These are phyloP conservation scores for Spodoptera litura DNA, from an alignment of 1,140 invertebrate species.

Conservation along the genomic window DNA sequence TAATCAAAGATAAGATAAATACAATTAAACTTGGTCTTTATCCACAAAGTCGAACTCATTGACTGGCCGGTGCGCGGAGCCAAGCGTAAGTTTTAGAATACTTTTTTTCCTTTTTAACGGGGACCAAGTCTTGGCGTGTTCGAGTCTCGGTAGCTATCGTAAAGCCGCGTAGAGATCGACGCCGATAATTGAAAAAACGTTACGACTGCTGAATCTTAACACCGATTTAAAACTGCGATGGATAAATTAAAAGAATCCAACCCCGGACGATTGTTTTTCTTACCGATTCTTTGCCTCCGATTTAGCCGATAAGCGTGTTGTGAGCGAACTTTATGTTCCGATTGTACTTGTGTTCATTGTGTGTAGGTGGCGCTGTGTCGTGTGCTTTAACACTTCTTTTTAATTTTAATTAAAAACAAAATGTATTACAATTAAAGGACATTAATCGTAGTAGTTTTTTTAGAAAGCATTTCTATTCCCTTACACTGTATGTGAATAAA, in stretches of 20 bases:
- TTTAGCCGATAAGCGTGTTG: slow-evolving; percentile 65
- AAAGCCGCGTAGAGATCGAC: slow-evolving; percentile 73
- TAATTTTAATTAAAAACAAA: slow-evolving; percentile 70
- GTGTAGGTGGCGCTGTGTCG: slow-evolving; percentile 69
- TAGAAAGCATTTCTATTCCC: neutral
- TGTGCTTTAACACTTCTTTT: slow-evolving; percentile 57
- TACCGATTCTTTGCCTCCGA: slow-evolving; percentile 63
- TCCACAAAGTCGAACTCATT: slow-evolving; percentile 54
- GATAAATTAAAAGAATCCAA: slow-evolving; percentile 82
- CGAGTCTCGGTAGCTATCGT: slow-evolving; percentile 71
- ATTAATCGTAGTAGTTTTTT: slow-evolving; percentile 40
- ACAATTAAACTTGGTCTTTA: slow-evolving; percentile 34
- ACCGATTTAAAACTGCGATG: slow-evolving; percentile 79
- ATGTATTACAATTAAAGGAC: slow-evolving; percentile 49
- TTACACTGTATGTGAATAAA: neutral
- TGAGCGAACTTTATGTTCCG: slow-evolving; percentile 75
- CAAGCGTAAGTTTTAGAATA: slow-evolving; percentile 59
- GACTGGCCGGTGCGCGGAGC: slow-evolving; percentile 49
- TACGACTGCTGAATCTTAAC: slow-evolving; percentile 78
- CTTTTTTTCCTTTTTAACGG: slow-evolving; percentile 57
- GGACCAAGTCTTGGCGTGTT: slow-evolving; percentile 60
- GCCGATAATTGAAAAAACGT: slow-evolving; percentile 79
- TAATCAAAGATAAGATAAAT: neutral
- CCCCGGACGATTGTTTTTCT: slow-evolving; percentile 72
- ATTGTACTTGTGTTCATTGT: slow-evolving; percentile 64